A percentile compares a stretch with the other conserved stretches of the same genome.
These are phyloP conservation scores for Hozukius guyotensis DNA, from an alignment of 2,797 vertebrate genomes.

Conservation along the genomic window DNA sequence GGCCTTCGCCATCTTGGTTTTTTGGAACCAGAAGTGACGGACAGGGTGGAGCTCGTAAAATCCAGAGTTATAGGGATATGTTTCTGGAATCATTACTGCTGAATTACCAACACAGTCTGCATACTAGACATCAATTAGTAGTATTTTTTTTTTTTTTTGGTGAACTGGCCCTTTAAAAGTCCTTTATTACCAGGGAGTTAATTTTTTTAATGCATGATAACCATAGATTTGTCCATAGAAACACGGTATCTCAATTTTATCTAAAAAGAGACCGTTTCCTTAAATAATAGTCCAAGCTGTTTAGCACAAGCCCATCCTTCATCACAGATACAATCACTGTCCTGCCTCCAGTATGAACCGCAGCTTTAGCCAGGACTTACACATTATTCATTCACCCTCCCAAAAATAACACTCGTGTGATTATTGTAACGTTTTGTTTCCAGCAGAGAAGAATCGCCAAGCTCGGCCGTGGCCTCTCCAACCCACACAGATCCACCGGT, in stretches of 20 bases:
- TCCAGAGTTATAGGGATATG: too few species aligned
- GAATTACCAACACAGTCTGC: too few species aligned
- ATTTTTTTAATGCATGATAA: neutral
- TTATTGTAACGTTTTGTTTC: conserved; percentile 30
- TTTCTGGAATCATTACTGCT: too few species aligned
- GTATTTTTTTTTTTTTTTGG: neutral
- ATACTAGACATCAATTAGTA: too few species aligned
- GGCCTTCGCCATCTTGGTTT: too few species aligned
- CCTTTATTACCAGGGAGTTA: neutral
- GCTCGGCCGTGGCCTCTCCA: conserved; percentile 13
- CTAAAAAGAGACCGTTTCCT: neutral
- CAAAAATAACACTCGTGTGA: conserved; percentile 50
- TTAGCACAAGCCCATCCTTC: conserved; percentile 38
- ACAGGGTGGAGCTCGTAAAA: too few species aligned
- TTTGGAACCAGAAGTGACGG: too few species aligned
- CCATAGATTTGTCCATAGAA: neutral
- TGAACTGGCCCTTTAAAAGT: neutral
- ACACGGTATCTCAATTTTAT: neutral
- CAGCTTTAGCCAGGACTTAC: neutral
- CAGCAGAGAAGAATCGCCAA: conserved; percentile 10
- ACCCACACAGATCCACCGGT: conserved; percentile 21
- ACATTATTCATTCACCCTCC: conserved; percentile 51
- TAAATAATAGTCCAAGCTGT: conserved; percentile 13
- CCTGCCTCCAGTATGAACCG: conserved; percentile 6
- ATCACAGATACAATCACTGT: conserved; percentile 50